Evolutionary conservation across 2,797 vertebrate species (phyloP).

Genomic region (Squalus acanthias): DNA sequence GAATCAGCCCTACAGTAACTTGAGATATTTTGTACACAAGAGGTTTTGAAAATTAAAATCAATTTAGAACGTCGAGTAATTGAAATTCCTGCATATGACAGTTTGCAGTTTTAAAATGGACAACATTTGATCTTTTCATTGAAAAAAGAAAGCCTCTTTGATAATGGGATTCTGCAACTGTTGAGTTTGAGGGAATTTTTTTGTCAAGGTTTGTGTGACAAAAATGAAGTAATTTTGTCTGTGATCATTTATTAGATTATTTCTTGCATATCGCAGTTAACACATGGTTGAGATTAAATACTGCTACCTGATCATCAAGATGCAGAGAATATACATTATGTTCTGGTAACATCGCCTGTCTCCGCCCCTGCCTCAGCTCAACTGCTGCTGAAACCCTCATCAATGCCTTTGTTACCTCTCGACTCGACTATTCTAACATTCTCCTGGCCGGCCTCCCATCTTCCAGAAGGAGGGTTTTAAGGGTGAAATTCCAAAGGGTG

Average conservation of each 20-base stretch:
- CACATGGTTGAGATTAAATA: not conserved
- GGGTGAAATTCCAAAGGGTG: too few species aligned
- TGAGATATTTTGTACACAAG: not conserved
- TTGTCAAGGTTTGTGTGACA: not conserved
- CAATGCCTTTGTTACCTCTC: too few species aligned
- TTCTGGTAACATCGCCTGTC: too few species aligned
- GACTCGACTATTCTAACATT: too few species aligned
- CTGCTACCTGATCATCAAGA: not conserved
- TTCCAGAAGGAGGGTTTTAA: too few species aligned
- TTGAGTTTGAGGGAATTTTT: not conserved
- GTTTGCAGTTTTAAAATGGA: not conserved
- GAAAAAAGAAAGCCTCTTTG: not conserved
- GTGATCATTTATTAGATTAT: not conserved
- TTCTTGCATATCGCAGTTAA: not conserved
- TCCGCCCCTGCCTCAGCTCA: too few species aligned
- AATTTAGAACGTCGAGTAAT: not conserved
- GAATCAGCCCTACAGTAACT: not conserved
- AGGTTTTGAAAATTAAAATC: not conserved
- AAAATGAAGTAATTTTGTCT: not conserved
- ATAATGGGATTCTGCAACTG: not conserved
- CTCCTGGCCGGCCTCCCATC: too few species aligned
- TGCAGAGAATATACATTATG: too few species aligned
- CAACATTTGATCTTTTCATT: not conserved
- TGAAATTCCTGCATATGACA: not conserved
- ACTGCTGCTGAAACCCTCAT: too few species aligned